Base-by-base conservation (phyloP, 2,888 invertebrate genomes). In the Pandemis corylana region DNA sequence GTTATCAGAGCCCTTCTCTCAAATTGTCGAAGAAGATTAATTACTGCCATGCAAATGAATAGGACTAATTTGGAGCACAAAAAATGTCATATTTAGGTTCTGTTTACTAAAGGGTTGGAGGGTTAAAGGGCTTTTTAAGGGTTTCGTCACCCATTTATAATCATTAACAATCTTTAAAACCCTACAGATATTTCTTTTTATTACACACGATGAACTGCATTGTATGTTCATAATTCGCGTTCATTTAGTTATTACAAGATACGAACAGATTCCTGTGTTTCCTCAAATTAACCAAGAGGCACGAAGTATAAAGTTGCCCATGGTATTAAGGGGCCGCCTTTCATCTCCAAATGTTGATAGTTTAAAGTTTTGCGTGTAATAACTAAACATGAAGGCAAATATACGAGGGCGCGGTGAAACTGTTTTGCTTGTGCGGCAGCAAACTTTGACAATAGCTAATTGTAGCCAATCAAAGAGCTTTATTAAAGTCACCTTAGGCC, bases 11-110 rank as follows among this genome's bases (percentile, higher is more conserved):
- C 83, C 82, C 81, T 83, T 83, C 82, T 85, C 87, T 85, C 81
- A 84, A 85, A 87, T 88, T 85, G 87, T 87, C 90, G 87, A 89
- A 89, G 83, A 88, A 90, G 89, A 91, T 91, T 91, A 91, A 91
- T 91, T 89, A 89, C 83, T 56, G 75, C 67, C 84, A 86, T 85
- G 85, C 83, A 88, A 90, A 90, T 89, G 82, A 86, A 86, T 77
- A 68, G 62, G 63, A 70, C 69, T 71, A 73, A 76, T 76, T 65
- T 62, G 59, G 56, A 46, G 46, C 66, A 36, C 62, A 71, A 75
- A 70, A 74, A 75, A 75, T 71, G 56, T n/a, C 70, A 63, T 71
- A 67, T 71, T 75, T 75, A 59, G 64, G 42, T 63, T 42, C 28
- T 64, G 62, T 75, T 28, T 75, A 62, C 46, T 13, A 46, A 46